phyloP scores from a whole-genome alignment of 2,888 invertebrate genomes.

The Leptopterna dolabrata region DNA sequence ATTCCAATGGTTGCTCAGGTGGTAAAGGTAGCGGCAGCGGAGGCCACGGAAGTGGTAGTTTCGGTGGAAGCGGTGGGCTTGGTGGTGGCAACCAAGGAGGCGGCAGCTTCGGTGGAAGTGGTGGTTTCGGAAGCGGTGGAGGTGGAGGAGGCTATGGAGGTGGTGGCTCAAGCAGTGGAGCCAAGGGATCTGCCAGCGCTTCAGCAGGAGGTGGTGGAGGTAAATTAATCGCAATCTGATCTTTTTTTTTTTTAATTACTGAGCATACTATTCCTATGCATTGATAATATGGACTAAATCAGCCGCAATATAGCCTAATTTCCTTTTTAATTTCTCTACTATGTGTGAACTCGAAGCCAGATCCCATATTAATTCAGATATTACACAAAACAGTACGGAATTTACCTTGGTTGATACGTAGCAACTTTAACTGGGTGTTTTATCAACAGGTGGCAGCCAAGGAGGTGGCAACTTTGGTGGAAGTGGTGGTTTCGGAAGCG shows the following conservation, averaged over 20 bases:
- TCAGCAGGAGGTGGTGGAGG: not conserved
- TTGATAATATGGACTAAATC: no score
- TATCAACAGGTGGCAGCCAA: not conserved
- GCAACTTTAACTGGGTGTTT: no score
- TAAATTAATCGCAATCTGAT: no score
- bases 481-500: slow-evolving; percentile 4
- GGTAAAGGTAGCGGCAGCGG: slow-evolving; percentile 43
- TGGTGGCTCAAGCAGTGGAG: not conserved
- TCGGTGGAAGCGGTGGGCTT: not conserved
- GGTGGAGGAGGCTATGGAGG: slow-evolving; percentile 27
- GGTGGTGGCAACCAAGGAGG: not conserved
- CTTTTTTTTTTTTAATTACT: no score
- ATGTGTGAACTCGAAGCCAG: no score
- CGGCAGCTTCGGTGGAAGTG: not conserved
- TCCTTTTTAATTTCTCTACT: no score
- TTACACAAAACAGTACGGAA: no score
- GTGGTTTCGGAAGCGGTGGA: slow-evolving; percentile 42
- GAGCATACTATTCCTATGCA: no score
- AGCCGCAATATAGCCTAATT: no score
- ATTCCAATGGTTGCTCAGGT: not conserved
- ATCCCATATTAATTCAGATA: no score
- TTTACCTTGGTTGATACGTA: no score
- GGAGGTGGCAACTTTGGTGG: not conserved
- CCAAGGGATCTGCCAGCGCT: not conserved
- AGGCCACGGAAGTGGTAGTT: not conserved